Conservation (phyloP, 2,797 vertebrate species). For the Propithecus deckenii region DNA sequence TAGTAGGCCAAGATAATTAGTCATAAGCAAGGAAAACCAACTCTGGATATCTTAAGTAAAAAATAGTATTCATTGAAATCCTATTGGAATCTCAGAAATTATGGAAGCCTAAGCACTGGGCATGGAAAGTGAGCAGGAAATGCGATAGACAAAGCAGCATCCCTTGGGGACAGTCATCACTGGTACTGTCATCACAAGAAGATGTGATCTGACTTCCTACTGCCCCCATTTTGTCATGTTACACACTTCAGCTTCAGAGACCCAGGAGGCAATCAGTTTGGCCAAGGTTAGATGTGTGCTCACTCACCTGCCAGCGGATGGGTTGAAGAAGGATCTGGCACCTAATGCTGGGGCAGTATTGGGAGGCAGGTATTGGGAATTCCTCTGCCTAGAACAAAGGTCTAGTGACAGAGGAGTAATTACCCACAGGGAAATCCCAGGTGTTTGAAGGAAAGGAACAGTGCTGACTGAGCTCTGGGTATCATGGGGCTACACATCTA, state of each 20-base stretch:
- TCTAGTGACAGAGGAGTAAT: neutral
- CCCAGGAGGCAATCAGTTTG: neutral
- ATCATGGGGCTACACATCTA: neutral
- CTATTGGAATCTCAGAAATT: neutral
- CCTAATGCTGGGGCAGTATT: neutral
- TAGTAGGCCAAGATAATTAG: neutral
- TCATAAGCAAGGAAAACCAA: neutral
- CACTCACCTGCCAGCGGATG: too few relatives aligned
- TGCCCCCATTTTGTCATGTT: neutral
- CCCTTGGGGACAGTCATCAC: neutral
- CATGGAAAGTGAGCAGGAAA: neutral
- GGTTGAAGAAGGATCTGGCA: neutral
- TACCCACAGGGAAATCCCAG: neutral
- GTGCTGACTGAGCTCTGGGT: neutral
- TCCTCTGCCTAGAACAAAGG: neutral
- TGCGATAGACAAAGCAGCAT: neutral
- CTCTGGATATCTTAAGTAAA: neutral
- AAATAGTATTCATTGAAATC: neutral
- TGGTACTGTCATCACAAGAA: neutral
- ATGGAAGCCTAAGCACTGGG: neutral
- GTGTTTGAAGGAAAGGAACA: neutral
- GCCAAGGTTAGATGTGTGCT: neutral
- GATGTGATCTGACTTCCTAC: neutral
- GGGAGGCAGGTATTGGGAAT: neutral
- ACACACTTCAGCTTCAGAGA: neutral